Percentiles rank a stretch among this genome's conserved stretches.
Evolutionary conservation across 2,113 vertebrate species (phyloP).

Genomic region (Xiphias gladius): DNA sequence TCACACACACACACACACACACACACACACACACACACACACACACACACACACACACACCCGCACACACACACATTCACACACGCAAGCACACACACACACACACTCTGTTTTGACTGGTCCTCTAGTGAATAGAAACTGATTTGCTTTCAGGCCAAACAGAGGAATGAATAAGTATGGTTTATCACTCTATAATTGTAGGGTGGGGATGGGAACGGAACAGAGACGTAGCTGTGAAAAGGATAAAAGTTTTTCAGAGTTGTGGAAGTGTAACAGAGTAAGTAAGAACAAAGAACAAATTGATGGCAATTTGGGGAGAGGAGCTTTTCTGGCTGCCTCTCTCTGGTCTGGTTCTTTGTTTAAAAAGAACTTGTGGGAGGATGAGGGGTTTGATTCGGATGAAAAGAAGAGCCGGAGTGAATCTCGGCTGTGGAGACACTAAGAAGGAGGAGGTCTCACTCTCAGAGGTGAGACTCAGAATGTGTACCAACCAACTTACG

Average conservation of each 20-base stretch:
- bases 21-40: slow-evolving; percentile 11
- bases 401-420: slow-evolving; percentile 57
- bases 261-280: slow-evolving; percentile 61
- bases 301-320: slow-evolving; percentile 64
- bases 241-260: slow-evolving; percentile 64
- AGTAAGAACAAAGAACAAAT: slow-evolving; percentile 64
- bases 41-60: neutral
- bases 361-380: slow-evolving; percentile 52
- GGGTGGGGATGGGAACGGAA: slow-evolving; percentile 46
- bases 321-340: slow-evolving; percentile 55
- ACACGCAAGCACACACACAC: slow-evolving; percentile 11
- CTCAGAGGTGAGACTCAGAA: slow-evolving; percentile 37
- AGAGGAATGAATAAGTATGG: slow-evolving; percentile 40
- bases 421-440: slow-evolving; percentile 37
- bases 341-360: slow-evolving; percentile 63
- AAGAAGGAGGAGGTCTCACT: slow-evolving; percentile 48
- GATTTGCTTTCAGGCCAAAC: slow-evolving; percentile 67
- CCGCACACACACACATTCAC: slow-evolving; percentile 13
- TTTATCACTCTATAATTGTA: slow-evolving; percentile 53
- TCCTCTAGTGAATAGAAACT: slow-evolving; percentile 49
- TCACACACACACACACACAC: slow-evolving; percentile 3
- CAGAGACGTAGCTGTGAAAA: slow-evolving; percentile 31
- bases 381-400: slow-evolving; percentile 56
- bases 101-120: slow-evolving; percentile 22
- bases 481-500: neutral